Evolutionary conservation across 1,140 invertebrate species (phyloP).

Genomic region (Melanaphis sacchari): DNA sequence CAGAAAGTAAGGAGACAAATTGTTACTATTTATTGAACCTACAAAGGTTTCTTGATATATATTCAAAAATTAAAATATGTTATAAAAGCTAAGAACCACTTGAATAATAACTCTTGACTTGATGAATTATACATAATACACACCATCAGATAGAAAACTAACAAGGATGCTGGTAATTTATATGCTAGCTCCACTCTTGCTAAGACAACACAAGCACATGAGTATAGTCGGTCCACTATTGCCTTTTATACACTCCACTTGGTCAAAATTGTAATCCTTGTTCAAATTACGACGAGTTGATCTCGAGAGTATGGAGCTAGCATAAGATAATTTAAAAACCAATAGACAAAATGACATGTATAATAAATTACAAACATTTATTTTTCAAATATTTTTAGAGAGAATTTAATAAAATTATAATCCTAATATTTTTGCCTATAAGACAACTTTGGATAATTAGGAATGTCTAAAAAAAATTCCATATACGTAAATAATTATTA

Average conservation of each 20-base stretch:
- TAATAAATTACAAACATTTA: conserved; percentile 58
- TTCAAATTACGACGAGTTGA: too few relatives aligned
- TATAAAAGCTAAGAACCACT: too few relatives aligned
- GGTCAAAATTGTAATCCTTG: too few relatives aligned
- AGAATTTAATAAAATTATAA: conserved; percentile 57
- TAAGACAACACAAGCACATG: too few relatives aligned
- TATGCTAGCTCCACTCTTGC: too few relatives aligned
- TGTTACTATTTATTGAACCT: neutral
- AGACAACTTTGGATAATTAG: conserved; percentile 51
- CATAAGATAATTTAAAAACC: neutral
- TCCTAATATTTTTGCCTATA: conserved; percentile 53
- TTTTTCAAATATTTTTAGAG: conserved; percentile 56
- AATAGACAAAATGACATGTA: conserved; percentile 49
- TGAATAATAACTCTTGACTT: too few relatives aligned
- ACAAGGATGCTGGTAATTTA: neutral
- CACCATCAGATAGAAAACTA: neutral
- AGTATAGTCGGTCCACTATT: too few relatives aligned
- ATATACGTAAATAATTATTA: conserved; percentile 54
- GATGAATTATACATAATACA: neutral
- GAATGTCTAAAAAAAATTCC: conserved; percentile 57
- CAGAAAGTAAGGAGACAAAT: neutral
- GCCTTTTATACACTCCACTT: too few relatives aligned
- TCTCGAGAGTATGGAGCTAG: too few relatives aligned
- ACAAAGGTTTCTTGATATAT: neutral
- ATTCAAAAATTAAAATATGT: too few relatives aligned